phyloP scores from a whole-genome alignment of 2,888 invertebrate genomes.

The Cephus spinipes region DNA sequence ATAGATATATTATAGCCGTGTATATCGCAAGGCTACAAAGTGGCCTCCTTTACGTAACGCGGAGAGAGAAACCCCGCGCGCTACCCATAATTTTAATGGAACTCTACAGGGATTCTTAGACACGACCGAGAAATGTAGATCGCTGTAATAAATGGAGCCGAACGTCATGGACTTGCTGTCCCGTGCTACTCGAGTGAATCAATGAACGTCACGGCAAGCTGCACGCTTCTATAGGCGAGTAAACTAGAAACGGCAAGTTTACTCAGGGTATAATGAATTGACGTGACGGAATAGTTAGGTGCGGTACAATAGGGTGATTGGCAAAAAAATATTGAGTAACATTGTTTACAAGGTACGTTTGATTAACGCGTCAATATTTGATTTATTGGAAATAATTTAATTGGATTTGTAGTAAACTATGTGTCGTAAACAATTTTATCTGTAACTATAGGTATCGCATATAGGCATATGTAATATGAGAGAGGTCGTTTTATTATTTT shows the following conservation, averaged over 20 bases:
- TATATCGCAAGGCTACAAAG: slow-evolving; percentile 43
- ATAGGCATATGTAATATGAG: not conserved
- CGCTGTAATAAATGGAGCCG: not conserved
- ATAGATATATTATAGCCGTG: slow-evolving; percentile 12
- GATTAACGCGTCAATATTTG: not conserved
- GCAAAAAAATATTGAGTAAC: not conserved
- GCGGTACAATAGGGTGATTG: not conserved
- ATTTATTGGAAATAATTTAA: not conserved
- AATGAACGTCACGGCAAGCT: not conserved
- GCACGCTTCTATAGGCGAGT: not conserved
- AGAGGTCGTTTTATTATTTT: not conserved
- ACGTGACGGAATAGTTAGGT: not conserved
- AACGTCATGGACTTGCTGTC: not conserved
- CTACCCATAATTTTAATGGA: not conserved
- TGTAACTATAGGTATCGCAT: not conserved
- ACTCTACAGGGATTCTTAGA: too few relatives aligned
- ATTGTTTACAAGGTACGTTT: not conserved
- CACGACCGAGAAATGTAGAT: not conserved
- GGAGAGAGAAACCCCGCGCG: not conserved
- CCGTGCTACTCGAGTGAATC: not conserved
- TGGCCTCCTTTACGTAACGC: slow-evolving; percentile 24
- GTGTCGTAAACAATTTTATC: not conserved
- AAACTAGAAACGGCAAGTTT: too few relatives aligned
- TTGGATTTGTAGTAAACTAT: not conserved
- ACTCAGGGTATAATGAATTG: not conserved